Percentiles rank a stretch among this genome's conserved stretches.
These are phyloP conservation scores for Datnioides undecimradiatus DNA, from an alignment of 2,113 vertebrate genomes.

Conservation along the genomic window DNA sequence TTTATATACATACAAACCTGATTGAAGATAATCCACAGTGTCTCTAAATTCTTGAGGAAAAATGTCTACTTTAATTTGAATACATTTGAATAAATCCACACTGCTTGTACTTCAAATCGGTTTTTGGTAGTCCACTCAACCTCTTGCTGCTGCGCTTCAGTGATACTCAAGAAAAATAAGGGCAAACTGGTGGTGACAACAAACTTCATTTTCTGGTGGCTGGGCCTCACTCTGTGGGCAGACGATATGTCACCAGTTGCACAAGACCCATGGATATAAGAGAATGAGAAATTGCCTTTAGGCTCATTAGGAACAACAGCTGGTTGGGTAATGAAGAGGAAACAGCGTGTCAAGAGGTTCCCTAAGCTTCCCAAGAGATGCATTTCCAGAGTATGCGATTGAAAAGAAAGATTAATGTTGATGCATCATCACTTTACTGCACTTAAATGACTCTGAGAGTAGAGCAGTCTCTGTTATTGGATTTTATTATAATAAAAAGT, in stretches of 20 bases:
- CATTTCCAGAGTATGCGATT: constrained; percentile 73
- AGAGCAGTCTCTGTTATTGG: constrained; percentile 33
- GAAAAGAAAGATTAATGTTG: constrained; percentile 78
- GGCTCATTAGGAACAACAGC: constrained; percentile 88
- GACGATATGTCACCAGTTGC: constrained; percentile 74
- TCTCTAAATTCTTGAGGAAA: constrained; percentile 3
- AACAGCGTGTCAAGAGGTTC: constrained; percentile 85
- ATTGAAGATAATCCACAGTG: constrained; percentile 13
- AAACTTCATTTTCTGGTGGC: constrained; percentile 50
- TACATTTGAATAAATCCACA: constrained; percentile 32
- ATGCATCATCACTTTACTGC: constrained; percentile 78
- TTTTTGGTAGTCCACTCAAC: constrained; percentile 4
- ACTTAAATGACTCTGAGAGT: constrained; percentile 68
- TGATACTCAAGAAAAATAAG: constrained; percentile 6
- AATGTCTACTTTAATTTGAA: constrained; percentile 32
- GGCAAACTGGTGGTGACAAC: constrained; percentile 35
- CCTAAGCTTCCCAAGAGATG: constrained; percentile 80
- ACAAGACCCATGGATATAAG: constrained; percentile 67
- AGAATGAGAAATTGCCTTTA: constrained; percentile 82
- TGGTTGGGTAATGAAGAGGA: constrained; percentile 89
- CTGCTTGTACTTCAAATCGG: neutral
- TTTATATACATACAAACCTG: neutral
- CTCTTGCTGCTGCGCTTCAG: constrained; percentile 1
- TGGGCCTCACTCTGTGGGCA: constrained; percentile 49
- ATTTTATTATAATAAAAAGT: constrained; percentile 22